phyloP scores from a whole-genome alignment of 2,113 vertebrate species.

The Oreotrochilus melanogaster region DNA sequence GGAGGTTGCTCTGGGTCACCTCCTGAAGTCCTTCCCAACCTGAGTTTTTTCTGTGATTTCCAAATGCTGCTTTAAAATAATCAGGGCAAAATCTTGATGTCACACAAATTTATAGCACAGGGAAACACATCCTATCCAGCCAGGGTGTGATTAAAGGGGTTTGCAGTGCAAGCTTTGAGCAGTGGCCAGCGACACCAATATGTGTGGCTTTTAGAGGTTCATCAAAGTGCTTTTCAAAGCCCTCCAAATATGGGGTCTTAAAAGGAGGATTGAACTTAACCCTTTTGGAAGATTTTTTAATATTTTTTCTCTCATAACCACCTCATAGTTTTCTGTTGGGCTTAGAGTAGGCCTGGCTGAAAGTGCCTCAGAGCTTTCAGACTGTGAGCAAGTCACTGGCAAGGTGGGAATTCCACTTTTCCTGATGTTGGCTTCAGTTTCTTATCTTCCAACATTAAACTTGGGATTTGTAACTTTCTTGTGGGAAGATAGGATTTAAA shows the following conservation, averaged over 20 bases:
- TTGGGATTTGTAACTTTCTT: neutral
- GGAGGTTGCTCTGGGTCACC: neutral
- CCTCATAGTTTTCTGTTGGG: neutral
- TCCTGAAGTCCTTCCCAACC: neutral
- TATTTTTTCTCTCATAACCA: neutral
- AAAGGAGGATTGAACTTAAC: neutral
- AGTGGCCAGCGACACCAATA: neutral
- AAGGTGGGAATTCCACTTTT: neutral
- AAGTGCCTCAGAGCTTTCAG: neutral
- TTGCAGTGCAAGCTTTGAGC: neutral
- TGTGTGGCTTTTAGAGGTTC: neutral
- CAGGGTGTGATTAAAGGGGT: neutral
- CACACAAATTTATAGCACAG: neutral
- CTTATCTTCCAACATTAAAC: neutral
- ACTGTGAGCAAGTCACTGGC: neutral
- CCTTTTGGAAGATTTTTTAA: no score
- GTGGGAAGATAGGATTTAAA: neutral
- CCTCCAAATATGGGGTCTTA: rapidly evolving
- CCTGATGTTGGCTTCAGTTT: neutral
- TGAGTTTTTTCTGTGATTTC: neutral
- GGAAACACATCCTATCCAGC: neutral
- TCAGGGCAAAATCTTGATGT: neutral
- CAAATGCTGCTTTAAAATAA: neutral
- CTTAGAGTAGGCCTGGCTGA: neutral
- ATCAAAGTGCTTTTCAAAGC: neutral